A percentile compares a stretch with the other conserved stretches of the same genome.
Evolutionary conservation across 2,888 invertebrate genomes (phyloP).

Genomic region (Latrodectus elegans): DNA sequence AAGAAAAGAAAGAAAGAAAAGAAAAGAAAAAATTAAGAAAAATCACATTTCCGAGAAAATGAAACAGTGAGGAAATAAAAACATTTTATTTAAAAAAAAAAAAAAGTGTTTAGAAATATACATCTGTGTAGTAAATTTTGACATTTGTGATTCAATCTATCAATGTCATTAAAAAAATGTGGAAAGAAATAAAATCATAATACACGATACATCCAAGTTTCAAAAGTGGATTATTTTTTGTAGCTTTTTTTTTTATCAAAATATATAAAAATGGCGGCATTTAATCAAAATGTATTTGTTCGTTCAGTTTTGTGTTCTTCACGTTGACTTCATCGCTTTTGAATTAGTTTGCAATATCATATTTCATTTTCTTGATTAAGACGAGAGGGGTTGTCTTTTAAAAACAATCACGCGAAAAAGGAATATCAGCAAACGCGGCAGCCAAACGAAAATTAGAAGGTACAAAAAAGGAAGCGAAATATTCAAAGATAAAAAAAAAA

Average conservation of each 20-base stretch:
- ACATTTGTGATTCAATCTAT: slow-evolving; percentile 54
- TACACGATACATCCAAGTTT: background rate
- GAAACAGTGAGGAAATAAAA: background rate
- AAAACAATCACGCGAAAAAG: slow-evolving; percentile 42
- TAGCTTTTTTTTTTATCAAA: slow-evolving; percentile 6
- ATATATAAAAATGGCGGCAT: background rate
- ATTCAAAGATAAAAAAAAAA: background rate
- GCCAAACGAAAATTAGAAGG: background rate
- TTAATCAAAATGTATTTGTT: background rate
- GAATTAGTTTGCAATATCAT: slow-evolving; percentile 34
- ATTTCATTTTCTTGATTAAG: slow-evolving; percentile 48
- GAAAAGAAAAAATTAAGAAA: background rate
- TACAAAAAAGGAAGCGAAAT: background rate
- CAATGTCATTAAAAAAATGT: slow-evolving; percentile 39
- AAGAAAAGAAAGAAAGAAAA: background rate
- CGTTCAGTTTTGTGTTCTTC: background rate
- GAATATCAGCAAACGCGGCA: background rate
- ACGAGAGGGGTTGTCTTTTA: slow-evolving; percentile 18
- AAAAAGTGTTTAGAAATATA: background rate
- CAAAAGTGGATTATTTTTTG: slow-evolving; percentile 38
- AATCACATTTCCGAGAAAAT: background rate
- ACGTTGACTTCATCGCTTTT: slow-evolving; percentile 33
- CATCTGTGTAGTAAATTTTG: slow-evolving; percentile 40
- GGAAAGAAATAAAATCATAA: slow-evolving; percentile 1
- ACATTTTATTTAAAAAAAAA: background rate